Evolutionary conservation across 1,140 invertebrate species (phyloP).

Genomic region (Ruditapes philippinarum): DNA sequence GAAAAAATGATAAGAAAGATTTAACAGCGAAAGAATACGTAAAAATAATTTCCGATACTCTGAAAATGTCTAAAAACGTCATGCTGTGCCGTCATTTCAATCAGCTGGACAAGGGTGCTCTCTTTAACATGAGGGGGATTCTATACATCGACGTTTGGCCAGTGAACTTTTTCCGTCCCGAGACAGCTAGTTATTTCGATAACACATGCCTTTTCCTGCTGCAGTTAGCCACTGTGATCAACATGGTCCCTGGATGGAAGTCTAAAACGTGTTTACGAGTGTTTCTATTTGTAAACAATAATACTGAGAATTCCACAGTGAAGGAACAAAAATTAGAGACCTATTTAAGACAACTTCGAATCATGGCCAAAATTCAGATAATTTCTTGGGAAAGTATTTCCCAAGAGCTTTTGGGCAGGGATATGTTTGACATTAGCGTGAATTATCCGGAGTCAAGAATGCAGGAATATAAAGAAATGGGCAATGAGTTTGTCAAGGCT

Average conservation of each 20-base stretch:
- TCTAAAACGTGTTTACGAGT: conserved; percentile 93
- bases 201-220: conserved; percentile 95
- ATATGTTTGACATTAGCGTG: conserved; percentile 31
- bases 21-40: conserved; percentile 92
- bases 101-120: conserved; percentile 89
- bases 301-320: conserved; percentile 86
- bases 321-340: conserved; percentile 88
- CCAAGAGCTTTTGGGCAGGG: conserved; percentile 75
- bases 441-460: conserved; percentile 68
- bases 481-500: conserved; percentile 87
- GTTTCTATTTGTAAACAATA: conserved; percentile 91
- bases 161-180: conserved; percentile 86
- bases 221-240: conserved; percentile 98
- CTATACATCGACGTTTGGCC: conserved; percentile 99
- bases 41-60: conserved; percentile 93
- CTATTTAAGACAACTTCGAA: conserved; percentile 88
- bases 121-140: conserved; percentile 74
- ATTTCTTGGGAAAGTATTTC: conserved; percentile 88
- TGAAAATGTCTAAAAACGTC: conserved; percentile 98
- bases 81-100: conserved; percentile 97
- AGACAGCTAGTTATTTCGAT: conserved; percentile 88
- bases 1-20: conserved; percentile 81
- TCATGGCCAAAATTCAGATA: conserved; percentile 88
- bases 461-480: conserved; percentile 76
- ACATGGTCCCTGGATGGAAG: conserved; percentile 90